Conservation (phyloP, 2,888 invertebrate genomes). For the Drosophila mettleri region DNA sequence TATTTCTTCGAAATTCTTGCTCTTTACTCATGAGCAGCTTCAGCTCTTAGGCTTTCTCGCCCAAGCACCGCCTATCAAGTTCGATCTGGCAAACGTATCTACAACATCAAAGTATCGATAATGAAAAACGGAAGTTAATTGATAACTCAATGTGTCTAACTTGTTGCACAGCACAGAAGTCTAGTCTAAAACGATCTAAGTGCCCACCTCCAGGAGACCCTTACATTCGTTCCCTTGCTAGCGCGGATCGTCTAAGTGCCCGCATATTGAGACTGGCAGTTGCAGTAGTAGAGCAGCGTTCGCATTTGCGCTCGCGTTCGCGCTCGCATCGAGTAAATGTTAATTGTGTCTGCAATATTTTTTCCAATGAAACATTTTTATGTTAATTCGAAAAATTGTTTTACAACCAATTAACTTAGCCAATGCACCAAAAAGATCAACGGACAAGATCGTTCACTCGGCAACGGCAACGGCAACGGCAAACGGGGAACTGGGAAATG, state of each 20-base stretch:
- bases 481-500: constrained; percentile 21
- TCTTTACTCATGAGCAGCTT: not conserved
- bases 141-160: constrained; percentile 9
- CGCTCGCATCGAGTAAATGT: constrained; percentile 48
- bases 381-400: constrained; percentile 81
- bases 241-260: constrained; percentile 16
- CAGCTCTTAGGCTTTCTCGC: not conserved
- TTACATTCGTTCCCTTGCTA: not conserved
- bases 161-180: constrained; percentile 4
- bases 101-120: not conserved
- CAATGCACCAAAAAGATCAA: constrained; percentile 83
- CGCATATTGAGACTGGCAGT: constrained; percentile 37
- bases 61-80: not conserved
- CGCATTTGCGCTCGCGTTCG: not conserved
- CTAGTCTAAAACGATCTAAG: constrained; percentile 7
- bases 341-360: constrained; percentile 68
- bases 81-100: not conserved
- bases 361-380: constrained; percentile 81
- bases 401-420: constrained; percentile 82
- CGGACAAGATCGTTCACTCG: constrained; percentile 73
- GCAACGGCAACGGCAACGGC: constrained; percentile 10
- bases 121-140: not conserved
- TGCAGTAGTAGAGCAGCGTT: not conserved
- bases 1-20: too few relatives aligned
- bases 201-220: not conserved